Conservation (phyloP, 1,140 invertebrate species). For the Hylaeus volcanicus region DNA sequence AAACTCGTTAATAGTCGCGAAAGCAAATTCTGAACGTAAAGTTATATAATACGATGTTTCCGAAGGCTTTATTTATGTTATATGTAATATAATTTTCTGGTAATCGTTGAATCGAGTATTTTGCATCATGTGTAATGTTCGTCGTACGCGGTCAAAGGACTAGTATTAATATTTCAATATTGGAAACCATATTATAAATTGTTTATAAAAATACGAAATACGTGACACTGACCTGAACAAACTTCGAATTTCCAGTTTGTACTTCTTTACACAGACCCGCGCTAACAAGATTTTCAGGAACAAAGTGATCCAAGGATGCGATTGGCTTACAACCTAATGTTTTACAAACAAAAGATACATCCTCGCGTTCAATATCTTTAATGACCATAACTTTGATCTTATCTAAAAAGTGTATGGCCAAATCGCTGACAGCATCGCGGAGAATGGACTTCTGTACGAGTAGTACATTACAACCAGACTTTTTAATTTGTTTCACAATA, state of each 20-base stretch:
- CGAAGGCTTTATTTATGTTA: too few relatives aligned
- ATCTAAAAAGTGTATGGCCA: constrained; percentile 98
- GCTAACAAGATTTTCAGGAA: constrained; percentile 92
- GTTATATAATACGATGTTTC: too few relatives aligned
- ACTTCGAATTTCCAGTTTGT: constrained; percentile 92
- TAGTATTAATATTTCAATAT: too few relatives aligned
- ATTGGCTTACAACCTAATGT: constrained; percentile 97
- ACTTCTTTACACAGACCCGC: constrained; percentile 98
- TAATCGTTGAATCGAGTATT: too few relatives aligned
- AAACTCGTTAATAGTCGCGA: too few relatives aligned
- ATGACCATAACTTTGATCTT: constrained; percentile 99
- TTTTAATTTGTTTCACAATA: constrained; percentile 99
- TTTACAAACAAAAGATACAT: constrained; percentile 98
- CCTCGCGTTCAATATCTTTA: constrained; percentile 98
- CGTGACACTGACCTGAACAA: constrained; percentile 89
- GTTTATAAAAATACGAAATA: not conserved
- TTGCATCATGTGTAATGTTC: too few relatives aligned
- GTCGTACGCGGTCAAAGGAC: too few relatives aligned
- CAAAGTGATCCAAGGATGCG: constrained; percentile 99
- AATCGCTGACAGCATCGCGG: constrained; percentile 97
- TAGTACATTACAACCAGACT: constrained; percentile 98
- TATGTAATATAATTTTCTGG: too few relatives aligned
- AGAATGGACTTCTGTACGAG: constrained; percentile 99
- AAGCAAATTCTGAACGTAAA: too few relatives aligned
- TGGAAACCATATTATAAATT: not conserved